Evolutionary conservation across 2,888 invertebrate genomes (phyloP).

Genomic region (Ceraclea dissimilis): DNA sequence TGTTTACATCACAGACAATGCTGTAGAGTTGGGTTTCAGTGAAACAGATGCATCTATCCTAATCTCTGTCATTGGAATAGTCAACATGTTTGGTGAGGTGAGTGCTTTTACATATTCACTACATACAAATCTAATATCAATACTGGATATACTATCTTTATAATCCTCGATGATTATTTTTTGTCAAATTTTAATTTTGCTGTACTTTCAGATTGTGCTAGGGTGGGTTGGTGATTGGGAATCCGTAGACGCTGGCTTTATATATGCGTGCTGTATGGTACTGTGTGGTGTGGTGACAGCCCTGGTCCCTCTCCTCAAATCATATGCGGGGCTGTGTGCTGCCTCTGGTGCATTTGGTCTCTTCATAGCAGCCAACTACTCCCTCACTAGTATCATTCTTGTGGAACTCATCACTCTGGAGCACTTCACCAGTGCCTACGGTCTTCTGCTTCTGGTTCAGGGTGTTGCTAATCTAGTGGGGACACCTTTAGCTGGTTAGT

Average conservation of each 20-base stretch:
- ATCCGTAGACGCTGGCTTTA: slow-evolving; percentile 66
- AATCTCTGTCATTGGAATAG: slow-evolving; percentile 78
- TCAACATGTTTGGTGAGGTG: slow-evolving; percentile 85
- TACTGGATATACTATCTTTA: not conserved
- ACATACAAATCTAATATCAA: not conserved
- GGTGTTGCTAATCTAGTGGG: slow-evolving; percentile 86
- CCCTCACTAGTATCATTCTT: slow-evolving; percentile 82
- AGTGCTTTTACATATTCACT: slow-evolving; percentile 34
- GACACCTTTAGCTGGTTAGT: slow-evolving; percentile 77
- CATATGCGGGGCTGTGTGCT: slow-evolving; percentile 52
- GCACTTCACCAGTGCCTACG: slow-evolving; percentile 86
- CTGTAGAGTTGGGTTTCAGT: slow-evolving; percentile 61
- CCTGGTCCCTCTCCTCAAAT: slow-evolving; percentile 54
- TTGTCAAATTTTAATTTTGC: no score
- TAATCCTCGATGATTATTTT: not conserved
- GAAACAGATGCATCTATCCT: slow-evolving; percentile 71
- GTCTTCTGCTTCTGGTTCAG: slow-evolving; percentile 77
- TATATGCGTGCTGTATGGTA: slow-evolving; percentile 77
- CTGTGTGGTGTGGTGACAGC: slow-evolving; percentile 61
- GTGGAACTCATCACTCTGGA: slow-evolving; percentile 86
- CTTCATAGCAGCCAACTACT: slow-evolving; percentile 87
- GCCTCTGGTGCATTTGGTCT: slow-evolving; percentile 78
- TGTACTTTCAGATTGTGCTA: slow-evolving; percentile 56
- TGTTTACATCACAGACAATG: slow-evolving; percentile 80
- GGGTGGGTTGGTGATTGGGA: slow-evolving; percentile 83